These are phyloP conservation scores for Motacilla alba DNA, from an alignment of 2,113 vertebrate genomes.

Conservation along the genomic window DNA sequence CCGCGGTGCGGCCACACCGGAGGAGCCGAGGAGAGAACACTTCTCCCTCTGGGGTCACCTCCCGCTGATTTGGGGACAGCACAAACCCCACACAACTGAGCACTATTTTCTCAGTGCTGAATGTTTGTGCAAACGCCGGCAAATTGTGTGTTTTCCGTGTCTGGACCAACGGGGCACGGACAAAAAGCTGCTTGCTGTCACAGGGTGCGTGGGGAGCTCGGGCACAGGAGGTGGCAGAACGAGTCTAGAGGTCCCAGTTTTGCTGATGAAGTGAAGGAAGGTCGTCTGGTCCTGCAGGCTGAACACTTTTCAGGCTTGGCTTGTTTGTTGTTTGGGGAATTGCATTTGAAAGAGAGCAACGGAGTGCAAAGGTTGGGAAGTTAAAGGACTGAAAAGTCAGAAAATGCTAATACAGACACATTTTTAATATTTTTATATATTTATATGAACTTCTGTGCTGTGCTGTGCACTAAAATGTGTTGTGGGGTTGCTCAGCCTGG, in stretches of 20 bases:
- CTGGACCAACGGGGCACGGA: fast-evolving
- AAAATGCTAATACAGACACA: neutral
- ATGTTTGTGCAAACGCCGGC: neutral
- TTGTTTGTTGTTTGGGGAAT: neutral
- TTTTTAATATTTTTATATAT: neutral
- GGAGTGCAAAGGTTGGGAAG: neutral
- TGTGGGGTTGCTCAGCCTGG: neutral
- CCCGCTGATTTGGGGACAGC: neutral
- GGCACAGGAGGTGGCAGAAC: neutral
- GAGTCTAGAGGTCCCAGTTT: neutral
- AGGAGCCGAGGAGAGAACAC: neutral
- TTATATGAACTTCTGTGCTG: neutral
- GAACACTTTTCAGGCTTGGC: neutral
- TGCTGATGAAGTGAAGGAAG: neutral
- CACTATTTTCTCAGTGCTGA: neutral
- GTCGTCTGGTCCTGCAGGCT: neutral
- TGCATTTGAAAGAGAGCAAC: neutral
- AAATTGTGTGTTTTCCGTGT: neutral
- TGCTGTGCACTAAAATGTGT: neutral
- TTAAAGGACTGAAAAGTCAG: neutral
- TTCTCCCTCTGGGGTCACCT: neutral
- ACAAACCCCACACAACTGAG: neutral
- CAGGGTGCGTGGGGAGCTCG: fast-evolving
- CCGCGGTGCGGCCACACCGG: neutral
- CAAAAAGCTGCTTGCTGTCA: neutral